phyloP scores from a whole-genome alignment of 2,113 vertebrate species.

The Colius striatus region DNA sequence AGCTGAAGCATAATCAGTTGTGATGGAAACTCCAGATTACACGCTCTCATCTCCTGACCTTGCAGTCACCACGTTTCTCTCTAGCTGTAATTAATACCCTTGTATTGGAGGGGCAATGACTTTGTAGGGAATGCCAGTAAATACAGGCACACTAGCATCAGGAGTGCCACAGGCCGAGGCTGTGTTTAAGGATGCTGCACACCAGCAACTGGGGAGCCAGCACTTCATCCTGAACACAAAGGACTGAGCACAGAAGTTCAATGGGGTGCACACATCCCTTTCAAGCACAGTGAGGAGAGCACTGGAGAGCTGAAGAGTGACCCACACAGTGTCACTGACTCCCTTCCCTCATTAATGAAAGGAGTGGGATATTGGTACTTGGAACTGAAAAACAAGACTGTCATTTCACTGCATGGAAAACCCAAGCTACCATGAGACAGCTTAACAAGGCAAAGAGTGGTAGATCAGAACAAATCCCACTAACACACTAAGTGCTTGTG shows the following conservation, averaged over 20 bases:
- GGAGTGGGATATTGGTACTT: neutral
- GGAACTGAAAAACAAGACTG: neutral
- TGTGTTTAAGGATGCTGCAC: neutral
- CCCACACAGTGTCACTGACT: neutral
- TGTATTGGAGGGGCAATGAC: neutral
- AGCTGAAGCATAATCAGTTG: slow-evolving; percentile 37
- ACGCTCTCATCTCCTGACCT: neutral
- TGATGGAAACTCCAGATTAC: slow-evolving; percentile 33
- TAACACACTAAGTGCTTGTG: neutral
- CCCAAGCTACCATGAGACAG: neutral
- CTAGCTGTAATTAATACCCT: neutral
- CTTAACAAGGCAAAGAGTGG: neutral
- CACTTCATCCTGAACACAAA: too few relatives aligned
- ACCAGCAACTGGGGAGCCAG: neutral
- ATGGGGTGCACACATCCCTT: neutral
- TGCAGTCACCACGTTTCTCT: neutral
- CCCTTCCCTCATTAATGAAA: neutral
- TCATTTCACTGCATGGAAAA: neutral
- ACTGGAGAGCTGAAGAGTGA: neutral
- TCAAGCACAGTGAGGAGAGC: neutral
- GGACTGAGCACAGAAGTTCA: neutral
- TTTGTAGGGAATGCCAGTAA: neutral
- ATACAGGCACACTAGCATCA: neutral
- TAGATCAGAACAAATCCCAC: neutral
- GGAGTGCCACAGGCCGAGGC: neutral